A percentile compares a stretch with the other conserved stretches of the same genome.
These are phyloP conservation scores for Syrrhaptes paradoxus DNA, from an alignment of 2,113 vertebrate genomes.

Conservation along the genomic window DNA sequence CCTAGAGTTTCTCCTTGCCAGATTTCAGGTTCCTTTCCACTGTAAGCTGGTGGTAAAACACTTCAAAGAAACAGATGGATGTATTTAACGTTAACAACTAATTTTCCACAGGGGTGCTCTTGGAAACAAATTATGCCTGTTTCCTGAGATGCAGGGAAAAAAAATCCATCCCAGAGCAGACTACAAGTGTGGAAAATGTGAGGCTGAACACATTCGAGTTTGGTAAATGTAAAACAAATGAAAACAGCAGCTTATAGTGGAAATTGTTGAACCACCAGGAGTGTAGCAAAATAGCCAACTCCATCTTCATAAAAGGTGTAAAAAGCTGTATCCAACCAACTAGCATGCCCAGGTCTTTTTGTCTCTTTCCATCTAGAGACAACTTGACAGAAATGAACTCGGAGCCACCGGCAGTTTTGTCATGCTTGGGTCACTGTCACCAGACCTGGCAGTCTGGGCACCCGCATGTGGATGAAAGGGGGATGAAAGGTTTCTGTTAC, in stretches of 20 bases:
- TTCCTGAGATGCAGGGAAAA: slow-evolving; percentile 28
- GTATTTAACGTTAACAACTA: slow-evolving; percentile 16
- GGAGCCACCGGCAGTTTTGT: not conserved
- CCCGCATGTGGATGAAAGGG: not conserved
- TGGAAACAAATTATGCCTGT: slow-evolving; percentile 25
- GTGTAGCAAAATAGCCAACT: not conserved
- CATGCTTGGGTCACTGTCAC: not conserved
- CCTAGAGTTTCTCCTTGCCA: not conserved
- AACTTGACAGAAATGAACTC: not conserved
- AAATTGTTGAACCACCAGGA: not conserved
- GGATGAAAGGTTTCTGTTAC: not conserved
- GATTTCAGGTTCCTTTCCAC: slow-evolving; percentile 10
- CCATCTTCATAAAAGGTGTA: not conserved
- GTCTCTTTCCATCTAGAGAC: not conserved
- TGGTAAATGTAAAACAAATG: not conserved
- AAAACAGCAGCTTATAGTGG: slow-evolving; percentile 10
- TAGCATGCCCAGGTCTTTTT: not conserved
- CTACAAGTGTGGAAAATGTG: slow-evolving; percentile 51
- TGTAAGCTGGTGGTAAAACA: slow-evolving; percentile 32
- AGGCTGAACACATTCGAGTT: not conserved
- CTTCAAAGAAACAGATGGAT: slow-evolving; percentile 46
- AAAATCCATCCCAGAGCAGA: not conserved
- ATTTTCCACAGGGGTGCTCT: slow-evolving; percentile 17
- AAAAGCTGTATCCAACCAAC: not conserved
- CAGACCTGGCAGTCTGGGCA: rapidly evolving